phyloP scores from a whole-genome alignment of 2,888 invertebrate species.

The Acrobasis suavella region DNA sequence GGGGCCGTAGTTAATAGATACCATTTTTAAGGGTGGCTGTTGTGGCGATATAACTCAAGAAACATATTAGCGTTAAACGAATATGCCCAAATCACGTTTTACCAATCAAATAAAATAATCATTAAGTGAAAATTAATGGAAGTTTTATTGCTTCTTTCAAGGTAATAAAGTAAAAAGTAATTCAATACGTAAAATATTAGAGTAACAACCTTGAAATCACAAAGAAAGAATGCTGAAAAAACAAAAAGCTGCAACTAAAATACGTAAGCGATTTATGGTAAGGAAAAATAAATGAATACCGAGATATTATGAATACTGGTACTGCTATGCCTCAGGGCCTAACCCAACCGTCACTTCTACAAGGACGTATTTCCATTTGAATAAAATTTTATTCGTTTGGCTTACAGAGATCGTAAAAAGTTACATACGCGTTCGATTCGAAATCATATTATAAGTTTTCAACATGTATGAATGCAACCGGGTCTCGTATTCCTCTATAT shows the following conservation, averaged over 20 bases:
- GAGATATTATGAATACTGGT: slow-evolving; percentile 25
- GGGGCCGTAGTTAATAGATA: slow-evolving; percentile 62
- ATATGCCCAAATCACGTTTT: slow-evolving; percentile 12
- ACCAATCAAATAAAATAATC: slow-evolving; percentile 12
- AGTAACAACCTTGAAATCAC: slow-evolving; percentile 3
- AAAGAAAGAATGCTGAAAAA: slow-evolving; percentile 13
- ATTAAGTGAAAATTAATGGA: neutral
- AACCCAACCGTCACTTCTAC: slow-evolving; percentile 7
- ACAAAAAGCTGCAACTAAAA: slow-evolving; percentile 15
- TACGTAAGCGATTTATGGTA: slow-evolving; percentile 22
- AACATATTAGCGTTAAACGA: slow-evolving; percentile 13
- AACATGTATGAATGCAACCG: slow-evolving; percentile 73
- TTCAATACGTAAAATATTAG: neutral
- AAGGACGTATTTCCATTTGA: slow-evolving; percentile 41
- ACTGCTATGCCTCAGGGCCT: slow-evolving; percentile 22
- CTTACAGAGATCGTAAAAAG: slow-evolving; percentile 61
- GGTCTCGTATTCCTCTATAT: slow-evolving; percentile 67
- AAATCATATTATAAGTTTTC: slow-evolving; percentile 76
- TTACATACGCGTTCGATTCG: slow-evolving; percentile 65
- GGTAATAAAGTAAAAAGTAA: neutral
- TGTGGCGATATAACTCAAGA: slow-evolving; percentile 20
- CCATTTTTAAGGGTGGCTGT: slow-evolving; percentile 50
- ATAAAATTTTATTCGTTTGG: slow-evolving; percentile 59
- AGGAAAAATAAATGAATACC: slow-evolving; percentile 23
- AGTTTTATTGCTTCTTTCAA: neutral